phyloP scores from a whole-genome alignment of 2,888 invertebrate genomes.

The Andrena hattorfiana region DNA sequence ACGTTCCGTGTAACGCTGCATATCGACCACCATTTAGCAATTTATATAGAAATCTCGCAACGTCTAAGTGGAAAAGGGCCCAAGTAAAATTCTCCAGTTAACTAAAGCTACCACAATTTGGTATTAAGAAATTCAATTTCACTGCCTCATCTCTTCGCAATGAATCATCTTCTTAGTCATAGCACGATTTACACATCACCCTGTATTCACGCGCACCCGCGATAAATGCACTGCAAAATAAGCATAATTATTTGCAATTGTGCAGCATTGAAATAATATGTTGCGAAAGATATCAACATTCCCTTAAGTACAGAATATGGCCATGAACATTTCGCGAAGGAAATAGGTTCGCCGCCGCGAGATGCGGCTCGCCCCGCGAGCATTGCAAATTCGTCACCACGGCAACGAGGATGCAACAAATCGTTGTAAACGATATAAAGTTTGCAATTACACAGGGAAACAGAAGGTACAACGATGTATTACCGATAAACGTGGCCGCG shows the following conservation, averaged over 20 bases:
- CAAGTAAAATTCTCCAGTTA: too few relatives aligned
- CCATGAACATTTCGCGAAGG: neutral
- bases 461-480: constrained; percentile 74
- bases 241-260: neutral
- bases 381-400: neutral
- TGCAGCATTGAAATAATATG: neutral
- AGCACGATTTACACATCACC: too few relatives aligned
- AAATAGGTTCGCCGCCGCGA: neutral
- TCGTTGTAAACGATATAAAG: constrained; percentile 77
- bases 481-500: constrained; percentile 63
- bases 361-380: neutral
- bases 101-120: too few relatives aligned
- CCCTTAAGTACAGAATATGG: neutral
- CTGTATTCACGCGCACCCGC: too few relatives aligned
- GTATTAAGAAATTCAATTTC: too few relatives aligned
- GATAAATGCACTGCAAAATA: neutral
- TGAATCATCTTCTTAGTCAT: too few relatives aligned
- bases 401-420: constrained; percentile 48
- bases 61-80: too few relatives aligned
- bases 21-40: too few relatives aligned
- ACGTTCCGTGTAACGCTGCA: too few relatives aligned
- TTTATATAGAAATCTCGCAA: too few relatives aligned
- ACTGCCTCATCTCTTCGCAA: too few relatives aligned
- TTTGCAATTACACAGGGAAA: constrained; percentile 80
- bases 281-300: neutral